A percentile compares a stretch with the other conserved stretches of the same genome.
Conservation (phyloP, 2,888 invertebrate genomes). For the Barypeithes pellucidus region DNA sequence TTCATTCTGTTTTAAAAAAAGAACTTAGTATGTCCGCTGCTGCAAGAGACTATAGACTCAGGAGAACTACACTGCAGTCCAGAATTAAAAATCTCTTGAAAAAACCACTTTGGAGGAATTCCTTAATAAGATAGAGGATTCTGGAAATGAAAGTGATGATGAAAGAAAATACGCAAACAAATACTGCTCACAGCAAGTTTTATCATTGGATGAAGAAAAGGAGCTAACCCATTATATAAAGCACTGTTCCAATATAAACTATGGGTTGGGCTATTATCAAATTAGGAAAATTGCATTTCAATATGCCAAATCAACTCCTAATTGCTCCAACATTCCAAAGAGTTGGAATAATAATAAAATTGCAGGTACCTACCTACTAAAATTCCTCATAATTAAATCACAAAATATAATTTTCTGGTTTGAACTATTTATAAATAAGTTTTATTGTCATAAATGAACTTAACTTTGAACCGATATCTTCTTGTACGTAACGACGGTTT, state of each 20-base stretch:
- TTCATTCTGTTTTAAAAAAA: background rate
- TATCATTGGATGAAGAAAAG: constrained; percentile 16
- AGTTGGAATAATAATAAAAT: constrained; percentile 22
- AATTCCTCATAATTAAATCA: background rate
- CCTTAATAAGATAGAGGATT: constrained; percentile 21
- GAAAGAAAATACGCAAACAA: constrained; percentile 19
- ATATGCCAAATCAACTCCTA: constrained; percentile 12
- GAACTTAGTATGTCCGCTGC: background rate
- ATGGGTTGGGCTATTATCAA: constrained; percentile 17
- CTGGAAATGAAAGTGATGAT: constrained; percentile 12
- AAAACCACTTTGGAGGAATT: constrained; percentile 14
- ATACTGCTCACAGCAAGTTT: constrained; percentile 21
- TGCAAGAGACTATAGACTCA: background rate
- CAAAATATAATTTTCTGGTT: background rate
- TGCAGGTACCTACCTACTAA: constrained; percentile 20
- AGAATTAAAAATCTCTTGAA: constrained; percentile 26
- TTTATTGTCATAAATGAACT: background rate
- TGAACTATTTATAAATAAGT: background rate
- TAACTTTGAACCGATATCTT: too few relatives aligned
- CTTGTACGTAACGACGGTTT: too few relatives aligned
- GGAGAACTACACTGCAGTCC: constrained; percentile 32
- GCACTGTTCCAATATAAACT: constrained; percentile 16
- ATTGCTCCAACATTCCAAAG: constrained; percentile 11
- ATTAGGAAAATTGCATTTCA: constrained; percentile 29
- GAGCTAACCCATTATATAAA: constrained; percentile 18